Evolutionary conservation across 1,140 invertebrate genomes (phyloP).

Genomic region (Heterodera schachtii): DNA sequence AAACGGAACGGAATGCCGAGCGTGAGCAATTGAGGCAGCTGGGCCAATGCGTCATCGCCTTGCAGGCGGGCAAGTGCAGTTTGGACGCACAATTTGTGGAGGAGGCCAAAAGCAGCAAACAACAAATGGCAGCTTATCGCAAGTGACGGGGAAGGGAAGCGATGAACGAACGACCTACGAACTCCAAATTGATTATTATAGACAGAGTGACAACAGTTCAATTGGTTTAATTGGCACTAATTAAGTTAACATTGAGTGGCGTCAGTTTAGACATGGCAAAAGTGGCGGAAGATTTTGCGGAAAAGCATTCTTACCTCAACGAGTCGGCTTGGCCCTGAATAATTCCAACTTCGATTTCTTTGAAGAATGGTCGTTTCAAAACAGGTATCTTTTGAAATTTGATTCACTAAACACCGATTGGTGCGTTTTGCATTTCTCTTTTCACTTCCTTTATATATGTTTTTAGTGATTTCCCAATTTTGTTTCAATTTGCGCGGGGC

Average conservation of each 20-base stretch:
- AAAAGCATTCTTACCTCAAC: not conserved
- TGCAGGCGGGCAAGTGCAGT: too few relatives aligned
- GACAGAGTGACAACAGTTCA: not conserved
- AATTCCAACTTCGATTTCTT: not conserved
- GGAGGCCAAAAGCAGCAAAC: too few relatives aligned
- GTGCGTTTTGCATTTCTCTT: conserved; percentile 24
- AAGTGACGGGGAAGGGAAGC: too few relatives aligned
- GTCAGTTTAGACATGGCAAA: conserved; percentile 38
- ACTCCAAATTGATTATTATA: conserved; percentile 12
- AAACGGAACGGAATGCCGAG: too few relatives aligned
- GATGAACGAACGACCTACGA: too few relatives aligned
- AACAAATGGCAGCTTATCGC: too few relatives aligned
- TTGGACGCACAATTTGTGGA: too few relatives aligned
- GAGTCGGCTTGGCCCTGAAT: not conserved
- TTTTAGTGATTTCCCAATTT: conserved; percentile 49
- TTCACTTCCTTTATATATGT: conserved; percentile 12
- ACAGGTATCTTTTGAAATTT: conserved; percentile 17
- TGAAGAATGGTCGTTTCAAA: conserved; percentile 2
- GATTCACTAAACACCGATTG: conserved; percentile 32
- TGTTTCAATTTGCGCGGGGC: conserved; percentile 38
- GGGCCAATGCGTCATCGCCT: too few relatives aligned
- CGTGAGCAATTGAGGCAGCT: too few relatives aligned
- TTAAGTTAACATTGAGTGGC: not conserved
- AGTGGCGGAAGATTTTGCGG: not conserved
- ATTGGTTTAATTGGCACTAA: not conserved